These are phyloP conservation scores for Andrena praecox DNA, from an alignment of 2,888 invertebrate genomes.

Conservation along the genomic window DNA sequence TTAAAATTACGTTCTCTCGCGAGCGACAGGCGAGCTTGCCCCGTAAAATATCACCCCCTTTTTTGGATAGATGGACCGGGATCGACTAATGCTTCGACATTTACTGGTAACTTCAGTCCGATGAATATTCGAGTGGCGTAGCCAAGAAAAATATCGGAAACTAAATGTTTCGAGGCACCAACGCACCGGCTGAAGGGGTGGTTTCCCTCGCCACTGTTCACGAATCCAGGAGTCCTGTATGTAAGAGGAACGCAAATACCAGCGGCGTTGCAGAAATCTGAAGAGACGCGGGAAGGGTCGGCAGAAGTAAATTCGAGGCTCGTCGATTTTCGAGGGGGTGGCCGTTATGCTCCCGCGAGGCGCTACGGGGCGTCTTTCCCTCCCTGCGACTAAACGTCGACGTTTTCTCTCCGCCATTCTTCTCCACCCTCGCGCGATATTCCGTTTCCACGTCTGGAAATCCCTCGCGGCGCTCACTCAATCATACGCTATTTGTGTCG, in stretches of 20 bases:
- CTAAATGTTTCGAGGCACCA: too few species aligned
- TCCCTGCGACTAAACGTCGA: slow-evolving; percentile 71
- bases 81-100: neutral
- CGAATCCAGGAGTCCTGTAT: neutral
- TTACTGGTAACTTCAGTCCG: too few species aligned
- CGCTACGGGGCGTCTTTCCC: slow-evolving; percentile 58
- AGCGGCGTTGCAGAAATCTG: slow-evolving; percentile 11
- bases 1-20: slow-evolving; percentile 39
- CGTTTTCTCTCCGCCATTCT: slow-evolving; percentile 61
- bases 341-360: slow-evolving; percentile 64
- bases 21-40: neutral
- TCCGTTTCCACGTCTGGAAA: slow-evolving; percentile 60
- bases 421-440: slow-evolving; percentile 55
- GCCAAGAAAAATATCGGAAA: too few species aligned
- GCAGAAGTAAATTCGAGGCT: slow-evolving; percentile 39
- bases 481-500: slow-evolving; percentile 78
- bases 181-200: too few species aligned
- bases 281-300: slow-evolving; percentile 21
- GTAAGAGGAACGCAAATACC: slow-evolving; percentile 11
- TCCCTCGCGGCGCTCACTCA: slow-evolving; percentile 68
- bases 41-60: neutral
- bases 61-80: neutral
- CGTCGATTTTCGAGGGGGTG: slow-evolving; percentile 57
- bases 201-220: too few species aligned
- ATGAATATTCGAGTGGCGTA: too few species aligned